phyloP scores from a whole-genome alignment of 2,113 vertebrate genomes.

The Catharus minimus region DNA sequence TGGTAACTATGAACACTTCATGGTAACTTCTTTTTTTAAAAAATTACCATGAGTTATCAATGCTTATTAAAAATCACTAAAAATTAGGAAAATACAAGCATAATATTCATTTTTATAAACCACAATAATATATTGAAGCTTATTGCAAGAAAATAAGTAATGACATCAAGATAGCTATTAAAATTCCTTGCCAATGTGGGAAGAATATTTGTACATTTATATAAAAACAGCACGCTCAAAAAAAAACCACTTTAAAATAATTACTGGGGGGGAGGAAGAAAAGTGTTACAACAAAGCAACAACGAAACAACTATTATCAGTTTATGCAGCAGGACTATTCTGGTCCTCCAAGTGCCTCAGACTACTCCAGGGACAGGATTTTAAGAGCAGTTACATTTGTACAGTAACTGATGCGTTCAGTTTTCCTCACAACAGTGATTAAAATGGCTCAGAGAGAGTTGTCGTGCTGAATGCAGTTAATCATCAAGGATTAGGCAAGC shows the following conservation, averaged over 20 bases:
- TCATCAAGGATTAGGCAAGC: constrained; percentile 17
- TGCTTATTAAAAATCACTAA: not conserved
- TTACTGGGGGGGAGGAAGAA: not conserved
- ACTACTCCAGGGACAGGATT: constrained; percentile 15
- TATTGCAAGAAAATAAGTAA: not conserved
- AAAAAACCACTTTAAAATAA: not conserved
- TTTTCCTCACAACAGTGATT: constrained; percentile 15
- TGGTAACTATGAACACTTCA: not conserved
- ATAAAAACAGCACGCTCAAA: not conserved
- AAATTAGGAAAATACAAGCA: not conserved
- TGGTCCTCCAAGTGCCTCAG: not conserved
- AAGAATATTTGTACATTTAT: not conserved
- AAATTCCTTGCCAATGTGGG: not conserved
- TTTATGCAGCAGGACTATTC: not conserved
- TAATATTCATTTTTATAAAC: not conserved
- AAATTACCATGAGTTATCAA: not conserved
- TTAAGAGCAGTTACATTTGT: constrained; percentile 38
- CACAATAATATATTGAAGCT: not conserved
- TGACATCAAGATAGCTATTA: not conserved
- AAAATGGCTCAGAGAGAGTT: constrained; percentile 30
- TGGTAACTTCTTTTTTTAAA: not conserved
- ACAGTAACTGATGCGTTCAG: not conserved
- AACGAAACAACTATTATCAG: not conserved
- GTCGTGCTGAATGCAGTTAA: not conserved
- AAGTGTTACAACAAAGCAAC: not conserved